phyloP scores from a whole-genome alignment of 1,140 invertebrate genomes.

The Psix sp. region DNA sequence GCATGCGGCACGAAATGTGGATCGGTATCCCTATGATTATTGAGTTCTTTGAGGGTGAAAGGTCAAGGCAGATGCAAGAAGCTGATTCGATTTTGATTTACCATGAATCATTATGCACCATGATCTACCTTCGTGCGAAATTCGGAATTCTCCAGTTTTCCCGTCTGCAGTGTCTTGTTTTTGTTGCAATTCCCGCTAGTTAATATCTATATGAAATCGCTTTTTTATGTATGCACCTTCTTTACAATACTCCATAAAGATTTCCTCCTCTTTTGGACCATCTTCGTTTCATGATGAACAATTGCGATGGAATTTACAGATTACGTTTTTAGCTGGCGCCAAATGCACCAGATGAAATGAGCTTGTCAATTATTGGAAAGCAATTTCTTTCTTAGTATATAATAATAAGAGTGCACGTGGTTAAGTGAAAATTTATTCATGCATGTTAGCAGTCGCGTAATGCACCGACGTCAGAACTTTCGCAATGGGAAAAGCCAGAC shows the following conservation, averaged over 20 bases:
- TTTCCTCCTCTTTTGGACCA: too few species aligned
- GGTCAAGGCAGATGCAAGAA: constrained; percentile 46
- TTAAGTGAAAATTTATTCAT: constrained; percentile 43
- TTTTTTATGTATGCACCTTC: too few species aligned
- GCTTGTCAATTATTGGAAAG: neutral
- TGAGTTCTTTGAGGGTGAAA: constrained; percentile 44
- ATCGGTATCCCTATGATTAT: constrained; percentile 53
- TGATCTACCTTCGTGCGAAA: constrained; percentile 7
- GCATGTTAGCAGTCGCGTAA: constrained; percentile 38
- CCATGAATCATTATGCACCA: constrained; percentile 31
- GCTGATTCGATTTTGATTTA: constrained; percentile 58
- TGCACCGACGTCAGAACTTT: constrained; percentile 33
- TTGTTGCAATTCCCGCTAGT: too few species aligned
- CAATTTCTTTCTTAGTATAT: constrained; percentile 15
- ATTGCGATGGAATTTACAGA: too few species aligned
- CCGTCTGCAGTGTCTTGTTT: too few species aligned
- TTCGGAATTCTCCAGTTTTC: neutral
- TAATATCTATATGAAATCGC: too few species aligned
- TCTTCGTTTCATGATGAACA: too few species aligned
- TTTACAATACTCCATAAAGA: too few species aligned
- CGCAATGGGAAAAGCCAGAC: constrained; percentile 42
- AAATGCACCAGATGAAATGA: neutral
- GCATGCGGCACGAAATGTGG: constrained; percentile 44
- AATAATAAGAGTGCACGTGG: constrained; percentile 11
- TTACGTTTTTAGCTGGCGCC: too few species aligned